Conservation (phyloP, 1,140 invertebrate genomes). For the Drosophila mauritiana region DNA sequence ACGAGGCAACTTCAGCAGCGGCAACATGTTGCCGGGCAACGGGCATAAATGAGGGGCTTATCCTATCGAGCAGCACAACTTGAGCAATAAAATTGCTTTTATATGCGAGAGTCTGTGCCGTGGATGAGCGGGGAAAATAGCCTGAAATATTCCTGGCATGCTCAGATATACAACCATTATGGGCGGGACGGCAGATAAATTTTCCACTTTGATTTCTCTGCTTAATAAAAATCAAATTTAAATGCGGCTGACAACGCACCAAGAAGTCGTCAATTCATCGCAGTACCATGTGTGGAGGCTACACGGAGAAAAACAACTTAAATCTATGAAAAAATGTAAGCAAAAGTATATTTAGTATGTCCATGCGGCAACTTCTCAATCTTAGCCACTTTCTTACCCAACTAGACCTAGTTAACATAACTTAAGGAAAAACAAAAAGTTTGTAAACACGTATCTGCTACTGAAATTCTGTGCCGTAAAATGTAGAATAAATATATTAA, state of each 20-base stretch:
- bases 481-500: no score
- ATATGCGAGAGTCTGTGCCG: slow-evolving; percentile 41
- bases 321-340: neutral
- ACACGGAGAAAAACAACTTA: neutral
- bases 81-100: slow-evolving; percentile 82
- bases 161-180: slow-evolving; percentile 57
- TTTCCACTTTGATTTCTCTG: slow-evolving; percentile 79
- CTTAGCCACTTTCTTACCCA: no score
- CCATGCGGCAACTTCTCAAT: no score
- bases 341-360: no score
- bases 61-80: slow-evolving; percentile 78
- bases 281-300: slow-evolving; percentile 39
- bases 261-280: slow-evolving; percentile 28
- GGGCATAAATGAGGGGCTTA: slow-evolving; percentile 78
- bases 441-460: no score
- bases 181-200: slow-evolving; percentile 56
- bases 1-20: slow-evolving; percentile 28
- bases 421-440: no score
- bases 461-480: no score
- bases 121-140: slow-evolving; percentile 19
- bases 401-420: no score
- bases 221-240: slow-evolving; percentile 83
- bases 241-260: slow-evolving; percentile 78
- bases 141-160: slow-evolving; percentile 71
- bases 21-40: slow-evolving; percentile 79